Percentiles rank a stretch among this genome's conserved stretches.
These are phyloP conservation scores for Notarius lentiginosus DNA, from an alignment of 2,113 vertebrate genomes.

Conservation along the genomic window DNA sequence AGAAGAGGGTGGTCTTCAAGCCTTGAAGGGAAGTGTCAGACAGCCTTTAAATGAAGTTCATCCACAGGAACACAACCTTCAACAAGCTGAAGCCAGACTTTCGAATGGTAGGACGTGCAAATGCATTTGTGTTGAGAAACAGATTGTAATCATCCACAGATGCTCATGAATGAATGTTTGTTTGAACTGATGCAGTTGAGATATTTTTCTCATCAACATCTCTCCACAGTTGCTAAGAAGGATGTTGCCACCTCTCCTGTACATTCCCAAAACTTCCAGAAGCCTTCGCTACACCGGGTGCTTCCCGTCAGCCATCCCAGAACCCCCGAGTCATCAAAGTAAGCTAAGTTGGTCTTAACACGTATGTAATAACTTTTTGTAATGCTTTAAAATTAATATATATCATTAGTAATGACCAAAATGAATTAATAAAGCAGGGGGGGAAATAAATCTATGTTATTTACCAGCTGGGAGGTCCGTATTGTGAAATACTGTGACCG, in stretches of 20 bases:
- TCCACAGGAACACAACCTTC: constrained; percentile 38
- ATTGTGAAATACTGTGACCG: too few relatives aligned
- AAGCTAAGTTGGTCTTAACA: constrained; percentile 30
- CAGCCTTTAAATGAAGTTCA: constrained; percentile 47
- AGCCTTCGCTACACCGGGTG: constrained; percentile 34
- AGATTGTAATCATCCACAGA: not conserved
- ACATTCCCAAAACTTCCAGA: constrained; percentile 50
- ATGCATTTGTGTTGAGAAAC: not conserved
- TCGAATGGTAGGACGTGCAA: constrained; percentile 50
- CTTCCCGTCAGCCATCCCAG: constrained; percentile 33
- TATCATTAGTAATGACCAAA: too few relatives aligned
- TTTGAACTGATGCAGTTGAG: not conserved
- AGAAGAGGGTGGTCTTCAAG: constrained; percentile 19
- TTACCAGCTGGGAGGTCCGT: too few relatives aligned
- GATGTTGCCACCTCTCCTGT: constrained; percentile 76
- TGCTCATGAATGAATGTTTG: not conserved
- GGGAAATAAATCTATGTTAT: too few relatives aligned
- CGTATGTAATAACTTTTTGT: too few relatives aligned
- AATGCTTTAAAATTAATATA: too few relatives aligned
- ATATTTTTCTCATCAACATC: constrained; percentile 53
- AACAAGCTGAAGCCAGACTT: constrained; percentile 20
- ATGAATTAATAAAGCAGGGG: too few relatives aligned
- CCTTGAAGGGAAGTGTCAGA: constrained; percentile 33
- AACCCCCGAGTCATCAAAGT: constrained; percentile 62
- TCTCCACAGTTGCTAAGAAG: constrained; percentile 58